Conservation (phyloP, 1,140 invertebrate genomes). For the Orius insidiosus region DNA sequence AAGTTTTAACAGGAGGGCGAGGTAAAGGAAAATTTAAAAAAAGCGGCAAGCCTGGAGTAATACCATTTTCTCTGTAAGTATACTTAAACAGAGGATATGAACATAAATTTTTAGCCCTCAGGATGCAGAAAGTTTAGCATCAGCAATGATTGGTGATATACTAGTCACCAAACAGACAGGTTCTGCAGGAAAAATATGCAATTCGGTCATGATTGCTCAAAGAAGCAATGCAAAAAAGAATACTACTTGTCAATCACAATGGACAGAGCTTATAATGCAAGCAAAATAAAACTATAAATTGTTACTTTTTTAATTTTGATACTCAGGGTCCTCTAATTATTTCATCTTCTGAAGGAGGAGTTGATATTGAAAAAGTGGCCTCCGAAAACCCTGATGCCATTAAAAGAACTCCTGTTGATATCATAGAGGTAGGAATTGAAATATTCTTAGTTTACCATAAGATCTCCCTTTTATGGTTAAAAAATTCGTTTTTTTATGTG, state of each 20-base stretch:
- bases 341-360: constrained; percentile 82
- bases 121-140: constrained; percentile 59
- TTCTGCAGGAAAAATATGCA: constrained; percentile 75
- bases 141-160: constrained; percentile 77
- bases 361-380: constrained; percentile 91
- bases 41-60: constrained; percentile 79
- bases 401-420: constrained; percentile 76
- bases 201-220: constrained; percentile 85
- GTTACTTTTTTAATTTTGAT: too few relatives aligned
- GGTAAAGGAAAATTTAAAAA: constrained; percentile 87
- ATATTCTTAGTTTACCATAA: too few relatives aligned
- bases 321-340: constrained; percentile 79
- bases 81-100: too few relatives aligned
- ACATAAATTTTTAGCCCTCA: constrained; percentile 55
- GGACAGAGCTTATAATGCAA: constrained; percentile 78
- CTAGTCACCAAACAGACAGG: constrained; percentile 91
- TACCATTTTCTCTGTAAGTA: constrained; percentile 72
- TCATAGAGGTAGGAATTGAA: constrained; percentile 43
- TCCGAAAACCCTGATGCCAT: constrained; percentile 79
- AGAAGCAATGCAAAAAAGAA: constrained; percentile 78
- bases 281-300: constrained; percentile 18
- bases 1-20: constrained; percentile 91
- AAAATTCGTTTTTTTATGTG: too few relatives aligned
- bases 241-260: constrained; percentile 93
- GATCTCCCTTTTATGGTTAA: too few relatives aligned